These are phyloP conservation scores for Bugula neritina DNA, from an alignment of 2,888 invertebrate genomes.

Conservation along the genomic window DNA sequence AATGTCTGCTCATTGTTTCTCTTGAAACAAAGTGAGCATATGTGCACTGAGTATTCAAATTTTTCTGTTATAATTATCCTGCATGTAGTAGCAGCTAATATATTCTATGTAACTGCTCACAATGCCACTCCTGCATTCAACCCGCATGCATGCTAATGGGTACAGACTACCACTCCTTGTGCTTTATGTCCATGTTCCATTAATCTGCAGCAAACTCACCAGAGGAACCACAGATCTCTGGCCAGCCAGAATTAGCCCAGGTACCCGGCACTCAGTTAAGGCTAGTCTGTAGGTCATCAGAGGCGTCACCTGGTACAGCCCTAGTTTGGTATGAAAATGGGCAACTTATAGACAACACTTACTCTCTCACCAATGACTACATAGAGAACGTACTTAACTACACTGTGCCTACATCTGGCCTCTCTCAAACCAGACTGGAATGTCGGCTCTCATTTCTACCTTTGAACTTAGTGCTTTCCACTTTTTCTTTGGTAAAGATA, in stretches of 20 bases:
- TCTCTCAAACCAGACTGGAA: neutral
- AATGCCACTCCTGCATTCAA: too few species aligned
- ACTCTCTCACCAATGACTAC: neutral
- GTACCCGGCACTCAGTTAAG: neutral
- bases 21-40: too few species aligned
- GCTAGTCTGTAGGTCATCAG: neutral
- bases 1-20: too few species aligned
- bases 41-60: too few species aligned
- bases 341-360: neutral
- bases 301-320: neutral
- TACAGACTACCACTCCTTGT: too few species aligned
- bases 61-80: too few species aligned
- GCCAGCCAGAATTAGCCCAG: neutral
- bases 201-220: too few species aligned
- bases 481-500: neutral
- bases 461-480: neutral
- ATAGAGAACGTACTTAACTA: neutral
- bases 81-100: too few species aligned
- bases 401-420: neutral
- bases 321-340: neutral
- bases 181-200: too few species aligned
- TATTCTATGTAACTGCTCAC: too few species aligned
- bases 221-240: neutral
- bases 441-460: constrained; percentile 1
- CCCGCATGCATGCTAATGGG: too few species aligned